Evolutionary conservation across 2,888 invertebrate genomes (phyloP).

Genomic region (Campoplex nolae): DNA sequence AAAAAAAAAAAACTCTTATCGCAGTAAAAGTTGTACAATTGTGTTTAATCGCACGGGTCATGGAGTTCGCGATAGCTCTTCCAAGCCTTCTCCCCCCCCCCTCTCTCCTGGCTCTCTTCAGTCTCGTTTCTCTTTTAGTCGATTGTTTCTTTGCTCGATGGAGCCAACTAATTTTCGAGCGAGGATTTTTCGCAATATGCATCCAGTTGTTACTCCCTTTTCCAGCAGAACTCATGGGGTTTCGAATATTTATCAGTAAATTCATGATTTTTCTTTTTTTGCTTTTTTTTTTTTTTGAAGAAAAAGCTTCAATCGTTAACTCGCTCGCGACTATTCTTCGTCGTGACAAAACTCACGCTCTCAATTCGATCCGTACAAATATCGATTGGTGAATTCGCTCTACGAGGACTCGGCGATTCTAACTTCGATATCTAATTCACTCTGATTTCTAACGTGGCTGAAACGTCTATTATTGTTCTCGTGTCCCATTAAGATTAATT

Average conservation of each 20-base stretch:
- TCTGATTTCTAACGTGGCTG: background rate
- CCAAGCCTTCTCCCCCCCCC: too few relatives aligned
- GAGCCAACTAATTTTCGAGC: background rate
- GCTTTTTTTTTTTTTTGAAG: too few relatives aligned
- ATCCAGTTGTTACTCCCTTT: background rate
- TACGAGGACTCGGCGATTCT: background rate
- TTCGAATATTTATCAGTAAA: background rate
- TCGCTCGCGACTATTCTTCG: too few relatives aligned
- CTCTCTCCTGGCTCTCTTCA: background rate
- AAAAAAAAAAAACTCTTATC: conserved; percentile 43
- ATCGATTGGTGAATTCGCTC: background rate
- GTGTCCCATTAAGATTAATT: background rate
- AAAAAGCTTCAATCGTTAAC: too few relatives aligned
- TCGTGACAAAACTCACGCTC: too few relatives aligned
- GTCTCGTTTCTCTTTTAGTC: conserved; percentile 12
- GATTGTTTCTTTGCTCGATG: background rate
- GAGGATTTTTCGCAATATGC: background rate
- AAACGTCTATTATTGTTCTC: background rate
- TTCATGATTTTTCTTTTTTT: background rate
- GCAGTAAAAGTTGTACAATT: conserved; percentile 60
- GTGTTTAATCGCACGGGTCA: conserved; percentile 64
- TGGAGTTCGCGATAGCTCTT: conserved; percentile 51
- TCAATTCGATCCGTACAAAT: too few relatives aligned
- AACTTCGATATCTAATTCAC: background rate
- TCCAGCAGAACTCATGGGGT: background rate